A percentile compares a stretch with the other conserved stretches of the same genome.
phyloP scores from a whole-genome alignment of 2,797 vertebrate species.

The Acrossocheilus wenchowensis region DNA sequence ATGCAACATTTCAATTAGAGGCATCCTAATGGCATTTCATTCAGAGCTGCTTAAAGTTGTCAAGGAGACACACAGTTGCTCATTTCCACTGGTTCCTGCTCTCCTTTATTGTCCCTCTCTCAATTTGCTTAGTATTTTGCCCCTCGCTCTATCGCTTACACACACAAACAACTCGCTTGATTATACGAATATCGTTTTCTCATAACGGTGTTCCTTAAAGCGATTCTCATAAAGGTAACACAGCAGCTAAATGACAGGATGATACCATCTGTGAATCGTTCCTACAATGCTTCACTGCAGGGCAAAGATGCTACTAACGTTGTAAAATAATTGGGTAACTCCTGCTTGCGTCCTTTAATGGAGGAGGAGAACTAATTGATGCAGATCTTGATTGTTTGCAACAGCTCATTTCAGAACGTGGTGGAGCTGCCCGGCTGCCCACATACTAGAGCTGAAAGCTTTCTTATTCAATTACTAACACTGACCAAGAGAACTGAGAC shows the following conservation, averaged over 20 bases:
- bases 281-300: slow-evolving; percentile 7
- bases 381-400: slow-evolving; percentile 38
- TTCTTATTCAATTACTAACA: slow-evolving; percentile 42
- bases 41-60: slow-evolving; percentile 53
- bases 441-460: slow-evolving; percentile 21
- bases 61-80: slow-evolving; percentile 47
- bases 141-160: not conserved
- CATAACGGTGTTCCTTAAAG: slow-evolving; percentile 20
- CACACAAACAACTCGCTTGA: slow-evolving; percentile 11
- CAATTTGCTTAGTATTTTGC: not conserved
- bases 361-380: slow-evolving; percentile 32
- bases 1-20: slow-evolving; percentile 66
- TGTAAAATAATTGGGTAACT: slow-evolving; percentile 30
- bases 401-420: slow-evolving; percentile 39
- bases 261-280: slow-evolving; percentile 10
- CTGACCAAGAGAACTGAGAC: slow-evolving; percentile 36
- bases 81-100: not conserved
- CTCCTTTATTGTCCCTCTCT: not conserved
- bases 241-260: slow-evolving; percentile 7
- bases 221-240: slow-evolving; percentile 28
- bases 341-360: slow-evolving; percentile 6
- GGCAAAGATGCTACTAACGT: slow-evolving; percentile 3
- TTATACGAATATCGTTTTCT: slow-evolving; percentile 14
- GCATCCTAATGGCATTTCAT: slow-evolving; percentile 54
- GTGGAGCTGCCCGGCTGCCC: slow-evolving; percentile 17